Evolutionary conservation across 92 coral and sea anemone genomes (phyloP).

Genomic region (Epizoanthus scotinus): DNA sequence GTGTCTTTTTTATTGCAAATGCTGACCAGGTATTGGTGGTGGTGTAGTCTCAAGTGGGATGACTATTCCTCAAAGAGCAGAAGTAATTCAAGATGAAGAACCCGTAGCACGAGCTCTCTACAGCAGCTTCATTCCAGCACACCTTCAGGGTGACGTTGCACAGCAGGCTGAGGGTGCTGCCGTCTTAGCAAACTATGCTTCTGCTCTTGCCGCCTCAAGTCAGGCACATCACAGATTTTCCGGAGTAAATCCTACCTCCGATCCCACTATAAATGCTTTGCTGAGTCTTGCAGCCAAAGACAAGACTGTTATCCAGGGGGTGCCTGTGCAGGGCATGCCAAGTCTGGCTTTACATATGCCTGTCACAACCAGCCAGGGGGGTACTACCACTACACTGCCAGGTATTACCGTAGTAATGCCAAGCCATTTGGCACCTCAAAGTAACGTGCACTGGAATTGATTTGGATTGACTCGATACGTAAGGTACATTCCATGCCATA

Average conservation of each 20-base stretch:
- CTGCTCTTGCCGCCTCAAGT: conserved; percentile 55
- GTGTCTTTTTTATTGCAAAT: background rate
- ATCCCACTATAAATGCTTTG: conserved; percentile 94
- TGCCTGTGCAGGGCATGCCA: conserved; percentile 64
- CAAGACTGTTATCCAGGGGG: conserved; percentile 68
- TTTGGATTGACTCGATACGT: background rate
- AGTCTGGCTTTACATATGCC: conserved; percentile 62
- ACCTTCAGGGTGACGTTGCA: conserved; percentile 64
- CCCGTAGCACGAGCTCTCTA: conserved; percentile 82
- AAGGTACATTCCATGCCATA: background rate
- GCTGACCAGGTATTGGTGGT: conserved; percentile 10
- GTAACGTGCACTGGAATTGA: conserved; percentile 54
- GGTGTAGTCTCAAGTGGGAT: conserved; percentile 30
- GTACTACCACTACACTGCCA: conserved; percentile 63
- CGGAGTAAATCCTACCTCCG: conserved; percentile 79
- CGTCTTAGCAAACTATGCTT: conserved; percentile 57
- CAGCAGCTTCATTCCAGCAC: conserved; percentile 84
- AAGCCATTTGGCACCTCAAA: conserved; percentile 66
- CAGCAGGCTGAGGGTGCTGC: conserved; percentile 71
- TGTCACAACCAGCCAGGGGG: conserved; percentile 51
- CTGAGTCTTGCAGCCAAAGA: conserved; percentile 89
- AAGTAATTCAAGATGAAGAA: conserved; percentile 66
- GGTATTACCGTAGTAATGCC: conserved; percentile 91
- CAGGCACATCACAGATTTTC: conserved; percentile 51
- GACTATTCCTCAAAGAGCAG: conserved; percentile 56